Evolutionary conservation across 2,888 invertebrate genomes (phyloP).

Genomic region (Folsomia manolachei): DNA sequence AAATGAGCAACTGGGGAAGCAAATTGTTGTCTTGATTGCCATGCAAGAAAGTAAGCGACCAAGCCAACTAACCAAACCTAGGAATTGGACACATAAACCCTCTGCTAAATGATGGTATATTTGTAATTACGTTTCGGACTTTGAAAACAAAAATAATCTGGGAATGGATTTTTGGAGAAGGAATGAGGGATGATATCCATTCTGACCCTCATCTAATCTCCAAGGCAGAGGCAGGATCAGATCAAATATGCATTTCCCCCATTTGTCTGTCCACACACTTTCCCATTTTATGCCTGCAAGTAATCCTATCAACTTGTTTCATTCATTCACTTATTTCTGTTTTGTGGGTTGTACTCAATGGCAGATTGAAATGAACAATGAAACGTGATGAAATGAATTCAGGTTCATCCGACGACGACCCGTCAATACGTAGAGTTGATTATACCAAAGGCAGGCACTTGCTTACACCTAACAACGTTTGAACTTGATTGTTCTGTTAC

Average conservation of each 20-base stretch:
- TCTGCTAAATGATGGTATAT: neutral
- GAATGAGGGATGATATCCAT: too few relatives aligned
- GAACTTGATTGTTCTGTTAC: too few relatives aligned
- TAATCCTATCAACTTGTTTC: neutral
- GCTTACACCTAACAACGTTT: neutral
- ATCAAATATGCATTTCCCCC: neutral
- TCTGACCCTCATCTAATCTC: neutral
- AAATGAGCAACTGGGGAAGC: neutral
- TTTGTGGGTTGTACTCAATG: neutral
- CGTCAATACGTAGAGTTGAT: neutral
- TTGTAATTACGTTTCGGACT: neutral
- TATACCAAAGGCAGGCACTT: neutral
- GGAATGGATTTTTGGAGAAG: neutral
- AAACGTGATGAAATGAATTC: neutral
- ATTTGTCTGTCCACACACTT: too few relatives aligned
- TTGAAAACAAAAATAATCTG: neutral
- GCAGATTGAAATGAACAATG: too few relatives aligned
- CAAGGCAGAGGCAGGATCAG: neutral
- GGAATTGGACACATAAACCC: too few relatives aligned
- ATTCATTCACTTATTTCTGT: neutral
- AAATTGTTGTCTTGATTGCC: too few relatives aligned
- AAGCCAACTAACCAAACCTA: too few relatives aligned
- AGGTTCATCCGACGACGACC: neutral
- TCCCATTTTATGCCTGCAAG: neutral
- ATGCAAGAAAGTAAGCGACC: too few relatives aligned